Evolutionary conservation across 2,113 vertebrate genomes (phyloP).

Genomic region (Trachemys scripta): DNA sequence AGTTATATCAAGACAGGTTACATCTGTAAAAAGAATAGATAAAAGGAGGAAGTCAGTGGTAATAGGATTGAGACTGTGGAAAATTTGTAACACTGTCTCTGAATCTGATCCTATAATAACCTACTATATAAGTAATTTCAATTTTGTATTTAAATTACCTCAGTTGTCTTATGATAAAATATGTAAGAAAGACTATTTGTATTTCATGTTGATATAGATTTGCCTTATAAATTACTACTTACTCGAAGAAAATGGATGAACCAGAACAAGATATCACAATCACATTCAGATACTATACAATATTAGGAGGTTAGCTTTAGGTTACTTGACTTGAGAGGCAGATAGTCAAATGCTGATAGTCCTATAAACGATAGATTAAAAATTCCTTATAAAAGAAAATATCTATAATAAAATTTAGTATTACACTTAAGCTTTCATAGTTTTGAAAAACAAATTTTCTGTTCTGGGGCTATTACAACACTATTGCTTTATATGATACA

Average conservation of each 20-base stretch:
- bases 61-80: not conserved
- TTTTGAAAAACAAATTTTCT: not conserved
- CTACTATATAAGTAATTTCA: not conserved
- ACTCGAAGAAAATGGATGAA: not conserved
- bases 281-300: not conserved
- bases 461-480: not conserved
- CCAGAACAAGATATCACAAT: not conserved
- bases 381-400: not conserved
- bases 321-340: not conserved
- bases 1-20: not conserved
- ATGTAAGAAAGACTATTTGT: not conserved
- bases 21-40: not conserved
- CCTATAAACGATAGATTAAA: not conserved
- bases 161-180: not conserved
- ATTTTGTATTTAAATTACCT: not conserved
- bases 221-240: not conserved
- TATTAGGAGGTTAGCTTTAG: not conserved
- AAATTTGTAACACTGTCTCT: not conserved
- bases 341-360: not conserved
- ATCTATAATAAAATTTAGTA: not conserved
- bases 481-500: not conserved
- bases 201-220: not conserved
- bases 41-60: not conserved
- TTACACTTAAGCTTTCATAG: not conserved
- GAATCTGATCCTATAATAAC: not conserved